Evolutionary conservation across 2,113 vertebrate species (phyloP).

Genomic region (Alethe diademata): DNA sequence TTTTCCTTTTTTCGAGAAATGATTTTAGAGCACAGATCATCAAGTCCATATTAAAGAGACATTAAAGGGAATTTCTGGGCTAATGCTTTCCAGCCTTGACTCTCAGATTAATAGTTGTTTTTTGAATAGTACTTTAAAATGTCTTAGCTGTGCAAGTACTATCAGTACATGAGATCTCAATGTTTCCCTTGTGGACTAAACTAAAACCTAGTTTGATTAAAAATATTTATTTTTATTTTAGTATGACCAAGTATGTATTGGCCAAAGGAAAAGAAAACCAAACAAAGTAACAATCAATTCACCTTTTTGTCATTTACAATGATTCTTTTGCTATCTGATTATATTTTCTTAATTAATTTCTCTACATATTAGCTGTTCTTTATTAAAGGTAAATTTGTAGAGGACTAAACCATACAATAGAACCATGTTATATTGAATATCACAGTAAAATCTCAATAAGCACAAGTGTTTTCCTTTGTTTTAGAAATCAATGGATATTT

Average conservation of each 20-base stretch:
- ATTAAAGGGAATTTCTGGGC: not conserved
- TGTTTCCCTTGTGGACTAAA: conserved; percentile 3
- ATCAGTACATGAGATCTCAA: not conserved
- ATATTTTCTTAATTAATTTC: conserved; percentile 21
- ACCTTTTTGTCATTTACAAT: not conserved
- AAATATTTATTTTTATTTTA: not conserved
- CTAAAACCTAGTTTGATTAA: conserved; percentile 1
- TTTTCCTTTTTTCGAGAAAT: not conserved
- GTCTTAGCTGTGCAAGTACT: conserved; percentile 7
- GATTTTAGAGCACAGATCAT: conserved; percentile 18
- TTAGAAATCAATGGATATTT: conserved; percentile 37
- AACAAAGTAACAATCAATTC: not conserved
- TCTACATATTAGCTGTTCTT: not conserved
- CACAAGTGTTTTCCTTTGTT: not conserved
- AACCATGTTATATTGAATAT: not conserved
- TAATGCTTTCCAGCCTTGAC: conserved; percentile 31
- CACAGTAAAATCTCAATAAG: conserved; percentile 21
- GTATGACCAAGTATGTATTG: not conserved
- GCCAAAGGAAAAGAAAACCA: not conserved
- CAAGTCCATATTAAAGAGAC: not conserved
- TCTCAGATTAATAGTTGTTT: not conserved
- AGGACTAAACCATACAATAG: not conserved
- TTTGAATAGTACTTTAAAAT: conserved; percentile 17
- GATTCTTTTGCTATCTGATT: not conserved
- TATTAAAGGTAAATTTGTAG: conserved; percentile 32